Base-by-base conservation (phyloP, 2,888 invertebrate species). In the Caenorhabditis imperialis region DNA sequence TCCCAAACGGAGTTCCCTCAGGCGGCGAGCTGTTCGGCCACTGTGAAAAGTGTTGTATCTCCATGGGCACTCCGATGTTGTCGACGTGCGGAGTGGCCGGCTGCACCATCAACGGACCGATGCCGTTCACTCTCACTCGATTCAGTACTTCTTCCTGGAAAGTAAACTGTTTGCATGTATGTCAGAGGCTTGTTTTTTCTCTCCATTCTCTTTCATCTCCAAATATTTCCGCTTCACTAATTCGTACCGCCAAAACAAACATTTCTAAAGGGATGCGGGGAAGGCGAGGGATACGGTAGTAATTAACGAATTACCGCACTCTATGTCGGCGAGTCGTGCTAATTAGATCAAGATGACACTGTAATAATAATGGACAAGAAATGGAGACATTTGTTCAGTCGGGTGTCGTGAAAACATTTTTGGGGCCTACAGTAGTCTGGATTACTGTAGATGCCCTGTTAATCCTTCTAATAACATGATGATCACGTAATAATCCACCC, bases 31-130 rank as follows among this genome's bases (percentile, higher is more conserved):
- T 33, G 20, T 20, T 40, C 5, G 42, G 18, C 81, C 81, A 76
- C 94, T 95, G 61, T 95, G 96, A 90, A 91, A 96, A 98, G 80
- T 95, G 94, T 85, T 93, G 92, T 33, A 93, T 93, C 90, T 97
- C 96, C 70, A 96, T 91, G 37, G 94, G 78, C 12, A 14, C 42
- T 20, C 54, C 63, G 87, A 94, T 93, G 89, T 94, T 92, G 70
- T 94, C 93, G 81, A 82, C 89, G 83, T 91, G 90, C 10, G 90
- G 89, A 1, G 90, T 90, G 1, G 91, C 91, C 82, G 96, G 95
- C 44, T 95, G 94, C 45, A 98, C 98, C 75, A 98, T 95, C 93
- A 99, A 94, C 20, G 98, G 97, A 0, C 88, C 88, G 83, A 99
- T 96, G 72, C 95, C 95, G 88, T 96, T 95, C 93, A 96, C 94